Conservation (phyloP, 2,113 vertebrate species). For the Psilopsiagon aurifrons region DNA sequence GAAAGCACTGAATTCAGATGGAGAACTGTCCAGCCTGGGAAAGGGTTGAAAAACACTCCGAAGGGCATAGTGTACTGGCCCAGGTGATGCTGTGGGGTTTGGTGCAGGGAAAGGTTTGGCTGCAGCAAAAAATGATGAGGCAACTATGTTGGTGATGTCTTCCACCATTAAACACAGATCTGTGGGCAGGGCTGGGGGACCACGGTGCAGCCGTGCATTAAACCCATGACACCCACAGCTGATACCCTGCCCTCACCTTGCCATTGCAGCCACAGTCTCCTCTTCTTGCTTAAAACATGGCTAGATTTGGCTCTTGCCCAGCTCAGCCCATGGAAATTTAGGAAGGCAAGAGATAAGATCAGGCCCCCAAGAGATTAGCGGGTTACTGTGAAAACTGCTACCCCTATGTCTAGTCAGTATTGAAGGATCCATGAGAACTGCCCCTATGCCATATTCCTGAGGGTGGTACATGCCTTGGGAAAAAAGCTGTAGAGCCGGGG, state of each 20-base stretch:
- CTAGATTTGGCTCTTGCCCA: background rate
- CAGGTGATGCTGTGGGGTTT: background rate
- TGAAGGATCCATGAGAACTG: background rate
- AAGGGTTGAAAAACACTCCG: background rate
- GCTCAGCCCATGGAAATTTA: background rate
- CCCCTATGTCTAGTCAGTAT: background rate
- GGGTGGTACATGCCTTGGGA: background rate
- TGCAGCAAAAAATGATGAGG: background rate
- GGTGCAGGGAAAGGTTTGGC: background rate
- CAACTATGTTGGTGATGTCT: background rate
- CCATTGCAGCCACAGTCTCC: background rate
- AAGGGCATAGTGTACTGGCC: background rate
- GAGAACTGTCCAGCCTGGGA: background rate
- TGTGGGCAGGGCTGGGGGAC: background rate
- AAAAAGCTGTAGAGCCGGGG: background rate
- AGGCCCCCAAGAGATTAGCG: background rate
- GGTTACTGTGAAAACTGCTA: background rate
- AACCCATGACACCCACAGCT: accelerated
- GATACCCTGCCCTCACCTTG: background rate
- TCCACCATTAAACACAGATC: background rate
- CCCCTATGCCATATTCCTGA: background rate
- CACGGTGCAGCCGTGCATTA: background rate
- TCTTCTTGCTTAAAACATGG: background rate
- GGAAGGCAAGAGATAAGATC: background rate
- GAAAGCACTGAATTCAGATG: background rate